phyloP scores from a whole-genome alignment of 2,888 invertebrate genomes.

The Cylindroiulus punctatus region DNA sequence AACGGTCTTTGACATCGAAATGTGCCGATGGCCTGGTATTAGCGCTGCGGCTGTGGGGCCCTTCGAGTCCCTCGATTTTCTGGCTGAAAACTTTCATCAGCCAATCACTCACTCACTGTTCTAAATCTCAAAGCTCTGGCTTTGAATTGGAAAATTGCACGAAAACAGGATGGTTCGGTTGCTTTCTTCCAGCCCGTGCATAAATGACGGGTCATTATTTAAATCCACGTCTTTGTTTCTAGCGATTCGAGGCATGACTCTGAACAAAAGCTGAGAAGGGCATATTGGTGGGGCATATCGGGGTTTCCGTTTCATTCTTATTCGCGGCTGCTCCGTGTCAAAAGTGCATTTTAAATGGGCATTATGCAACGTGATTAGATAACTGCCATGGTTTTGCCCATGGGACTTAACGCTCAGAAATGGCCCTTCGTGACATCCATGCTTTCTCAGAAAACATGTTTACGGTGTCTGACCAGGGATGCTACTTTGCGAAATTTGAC shows the following conservation, averaged over 20 bases:
- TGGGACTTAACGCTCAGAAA: not conserved
- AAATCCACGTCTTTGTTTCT: not conserved
- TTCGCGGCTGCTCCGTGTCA: not conserved
- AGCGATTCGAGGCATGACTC: not conserved
- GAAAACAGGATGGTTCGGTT: not conserved
- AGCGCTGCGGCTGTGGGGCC: not conserved
- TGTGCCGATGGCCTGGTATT: not conserved
- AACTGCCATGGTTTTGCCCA: not conserved
- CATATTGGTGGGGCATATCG: not conserved
- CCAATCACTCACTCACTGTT: not conserved
- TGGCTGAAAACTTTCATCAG: not conserved
- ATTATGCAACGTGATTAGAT: constrained; percentile 20
- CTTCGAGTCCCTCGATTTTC: too few species aligned
- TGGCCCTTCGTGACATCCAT: not conserved
- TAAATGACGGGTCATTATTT: not conserved
- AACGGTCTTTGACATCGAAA: not conserved
- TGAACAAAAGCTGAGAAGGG: constrained; percentile 14
- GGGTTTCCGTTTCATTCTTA: constrained; percentile 11
- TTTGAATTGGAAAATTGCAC: not conserved
- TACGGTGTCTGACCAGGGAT: not conserved
- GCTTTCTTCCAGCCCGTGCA: not conserved
- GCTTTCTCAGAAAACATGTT: not conserved
- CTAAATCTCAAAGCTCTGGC: not conserved
- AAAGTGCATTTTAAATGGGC: constrained; percentile 14
- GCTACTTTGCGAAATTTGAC: too few species aligned